Evolutionary conservation across 2,113 vertebrate genomes (phyloP).

Genomic region (Litocranius walleri): DNA sequence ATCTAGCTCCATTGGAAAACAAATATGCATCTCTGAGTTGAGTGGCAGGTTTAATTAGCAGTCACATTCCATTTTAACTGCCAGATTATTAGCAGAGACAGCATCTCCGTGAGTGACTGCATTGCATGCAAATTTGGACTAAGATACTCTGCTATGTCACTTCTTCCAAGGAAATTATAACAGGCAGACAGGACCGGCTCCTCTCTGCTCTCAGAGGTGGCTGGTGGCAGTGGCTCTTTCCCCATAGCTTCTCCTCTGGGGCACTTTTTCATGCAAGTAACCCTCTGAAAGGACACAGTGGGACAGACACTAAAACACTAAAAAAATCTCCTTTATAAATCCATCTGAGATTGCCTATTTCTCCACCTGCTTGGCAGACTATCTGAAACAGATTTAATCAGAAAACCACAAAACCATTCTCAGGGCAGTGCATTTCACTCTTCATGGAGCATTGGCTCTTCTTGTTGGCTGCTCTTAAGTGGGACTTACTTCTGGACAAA

Average conservation of each 20-base stretch:
- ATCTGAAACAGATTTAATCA: background rate
- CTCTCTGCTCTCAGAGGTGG: background rate
- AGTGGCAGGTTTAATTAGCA: conserved; percentile 77
- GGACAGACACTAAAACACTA: background rate
- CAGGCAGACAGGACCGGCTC: background rate
- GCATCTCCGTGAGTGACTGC: conserved; percentile 33
- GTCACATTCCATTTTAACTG: conserved; percentile 70
- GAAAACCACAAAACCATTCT: background rate
- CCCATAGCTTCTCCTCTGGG: background rate
- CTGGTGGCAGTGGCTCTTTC: background rate
- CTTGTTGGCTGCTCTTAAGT: background rate
- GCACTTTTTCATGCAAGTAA: background rate
- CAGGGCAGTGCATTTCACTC: background rate
- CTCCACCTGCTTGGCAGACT: background rate
- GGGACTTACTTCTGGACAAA: background rate
- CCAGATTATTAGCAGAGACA: conserved; percentile 65
- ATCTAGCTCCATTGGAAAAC: conserved; percentile 66
- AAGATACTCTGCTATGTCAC: conserved; percentile 7
- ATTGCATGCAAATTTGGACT: background rate
- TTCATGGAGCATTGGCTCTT: background rate
- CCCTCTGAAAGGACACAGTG: background rate
- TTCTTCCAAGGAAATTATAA: conserved; percentile 14
- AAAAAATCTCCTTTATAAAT: background rate
- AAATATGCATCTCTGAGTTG: conserved; percentile 59
- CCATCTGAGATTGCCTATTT: background rate